Conservation (phyloP, 2,888 invertebrate genomes). For the Himalopsyche anomala region DNA sequence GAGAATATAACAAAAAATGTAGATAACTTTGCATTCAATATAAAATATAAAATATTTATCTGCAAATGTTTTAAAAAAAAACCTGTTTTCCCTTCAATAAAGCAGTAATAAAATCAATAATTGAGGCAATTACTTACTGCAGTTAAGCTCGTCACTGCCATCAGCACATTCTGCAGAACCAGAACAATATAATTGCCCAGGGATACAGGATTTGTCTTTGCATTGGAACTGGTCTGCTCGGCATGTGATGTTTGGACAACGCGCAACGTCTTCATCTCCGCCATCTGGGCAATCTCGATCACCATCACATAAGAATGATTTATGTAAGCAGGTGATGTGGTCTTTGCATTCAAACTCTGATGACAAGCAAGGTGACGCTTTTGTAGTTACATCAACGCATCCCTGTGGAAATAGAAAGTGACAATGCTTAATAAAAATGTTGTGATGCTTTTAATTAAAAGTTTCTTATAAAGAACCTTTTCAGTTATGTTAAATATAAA, state of each 20-base stretch:
- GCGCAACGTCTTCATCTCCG: slow-evolving; percentile 83
- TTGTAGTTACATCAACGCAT: slow-evolving; percentile 77
- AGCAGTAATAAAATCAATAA: slow-evolving; percentile 46
- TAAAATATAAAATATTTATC: too few species aligned
- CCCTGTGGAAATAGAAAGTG: slow-evolving; percentile 73
- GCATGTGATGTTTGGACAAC: slow-evolving; percentile 85
- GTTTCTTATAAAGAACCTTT: too few species aligned
- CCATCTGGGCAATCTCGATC: slow-evolving; percentile 90
- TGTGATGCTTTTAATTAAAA: too few species aligned
- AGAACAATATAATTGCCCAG: slow-evolving; percentile 89
- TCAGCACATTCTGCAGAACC: slow-evolving; percentile 89
- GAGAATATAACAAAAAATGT: background rate
- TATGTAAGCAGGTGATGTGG: slow-evolving; percentile 87
- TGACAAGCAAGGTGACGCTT: slow-evolving; percentile 81
- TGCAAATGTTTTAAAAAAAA: background rate
- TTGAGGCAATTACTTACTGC: slow-evolving; percentile 78
- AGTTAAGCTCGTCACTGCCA: slow-evolving; percentile 90
- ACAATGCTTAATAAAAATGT: background rate
- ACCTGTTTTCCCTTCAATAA: background rate
- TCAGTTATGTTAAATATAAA: too few species aligned
- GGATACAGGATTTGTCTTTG: slow-evolving; percentile 86
- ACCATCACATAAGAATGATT: slow-evolving; percentile 90
- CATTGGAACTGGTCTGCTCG: slow-evolving; percentile 92
- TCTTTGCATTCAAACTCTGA: slow-evolving; percentile 89
- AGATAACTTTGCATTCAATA: too few species aligned